Evolutionary conservation across 1,140 invertebrate species (phyloP), one percentile per base, ranked within the genome.

Genomic region (Diabrotica undecimpunctata): DNA sequence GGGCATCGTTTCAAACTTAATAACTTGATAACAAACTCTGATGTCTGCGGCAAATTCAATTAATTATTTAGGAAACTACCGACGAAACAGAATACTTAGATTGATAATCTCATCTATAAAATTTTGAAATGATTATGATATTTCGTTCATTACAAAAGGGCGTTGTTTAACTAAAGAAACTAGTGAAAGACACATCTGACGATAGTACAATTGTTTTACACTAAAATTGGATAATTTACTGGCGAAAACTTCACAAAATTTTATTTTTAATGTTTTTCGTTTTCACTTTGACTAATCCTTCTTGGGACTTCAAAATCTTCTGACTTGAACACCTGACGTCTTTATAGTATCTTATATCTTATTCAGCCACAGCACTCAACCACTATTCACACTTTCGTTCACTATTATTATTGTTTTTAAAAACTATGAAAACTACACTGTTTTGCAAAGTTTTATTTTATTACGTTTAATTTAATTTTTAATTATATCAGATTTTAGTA

Each of bases 1-100:
- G 83, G 95, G 94, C 94, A 97, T 96, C 65, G 58, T 67, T 67
- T 51, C 35, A 51, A 14, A 46, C 13, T 35, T 35, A 51, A 46
- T 46, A 46, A 46, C n/a, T 4, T 46, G 41, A 46, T 5, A 9
- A 46, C 2, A 46, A n/a, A 46, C 5, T 2, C 8, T 6, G n/a
- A 46, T 46, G 2, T 8, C 41, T 46, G 3, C 41, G 6, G n/a
- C n/a, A 46, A 46, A 10, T 5, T 46, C 11, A 46, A 46, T 46
- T 6, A 46, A 46, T 5, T 46, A 46, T 46, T 46, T 46, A 46
- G 3, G n/a, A 46, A 46, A 46, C 41, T 46, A 46, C n/a, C 41
- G 41, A 46, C 41, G n/a, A 46, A 10, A 46, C 41, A n/a, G n/a
- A 46, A n/a, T 46, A n/a, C n/a, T 46, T 46, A 46, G 41, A 46